These are phyloP conservation scores for Protomyctophum bolini DNA, from an alignment of 2,113 vertebrate species.

Conservation along the genomic window DNA sequence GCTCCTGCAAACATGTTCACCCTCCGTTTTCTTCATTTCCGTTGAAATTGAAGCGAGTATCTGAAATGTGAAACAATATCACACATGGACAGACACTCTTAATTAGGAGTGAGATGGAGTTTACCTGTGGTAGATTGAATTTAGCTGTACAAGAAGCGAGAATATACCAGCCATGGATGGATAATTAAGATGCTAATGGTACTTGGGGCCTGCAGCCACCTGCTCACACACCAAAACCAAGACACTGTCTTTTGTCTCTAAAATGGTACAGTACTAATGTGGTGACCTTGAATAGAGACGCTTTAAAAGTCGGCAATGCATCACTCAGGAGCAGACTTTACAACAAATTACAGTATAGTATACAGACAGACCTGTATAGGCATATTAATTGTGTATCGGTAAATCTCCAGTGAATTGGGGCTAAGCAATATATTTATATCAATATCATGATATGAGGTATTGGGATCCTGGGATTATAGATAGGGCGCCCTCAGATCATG, in stretches of 20 bases:
- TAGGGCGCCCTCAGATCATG: too few relatives aligned
- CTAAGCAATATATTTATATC: too few relatives aligned
- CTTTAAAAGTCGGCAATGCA: slow-evolving; percentile 48
- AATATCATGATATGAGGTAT: too few relatives aligned
- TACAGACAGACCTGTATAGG: too few relatives aligned
- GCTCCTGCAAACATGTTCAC: slow-evolving; percentile 17
- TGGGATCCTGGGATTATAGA: too few relatives aligned
- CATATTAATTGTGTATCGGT: too few relatives aligned
- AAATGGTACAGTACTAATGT: slow-evolving; percentile 27
- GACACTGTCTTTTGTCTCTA: slow-evolving; percentile 42
- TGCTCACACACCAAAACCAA: slow-evolving; percentile 24
- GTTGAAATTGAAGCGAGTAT: slow-evolving; percentile 31
- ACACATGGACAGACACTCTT: slow-evolving; percentile 62
- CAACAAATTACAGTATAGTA: too few relatives aligned
- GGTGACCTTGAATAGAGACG: slow-evolving; percentile 44
- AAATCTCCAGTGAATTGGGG: too few relatives aligned
- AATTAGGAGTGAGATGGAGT: slow-evolving; percentile 62
- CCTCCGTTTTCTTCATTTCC: slow-evolving; percentile 6
- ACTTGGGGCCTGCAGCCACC: slow-evolving; percentile 42
- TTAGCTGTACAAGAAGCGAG: slow-evolving; percentile 28
- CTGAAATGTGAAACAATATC: slow-evolving; percentile 61
- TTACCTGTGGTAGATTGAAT: slow-evolving; percentile 58
- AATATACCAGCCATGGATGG: slow-evolving; percentile 44
- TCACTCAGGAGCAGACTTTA: slow-evolving; percentile 27
- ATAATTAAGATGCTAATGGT: slow-evolving; percentile 52